Conservation (phyloP, 2,797 vertebrate species). For the Galaxias olidus region DNA sequence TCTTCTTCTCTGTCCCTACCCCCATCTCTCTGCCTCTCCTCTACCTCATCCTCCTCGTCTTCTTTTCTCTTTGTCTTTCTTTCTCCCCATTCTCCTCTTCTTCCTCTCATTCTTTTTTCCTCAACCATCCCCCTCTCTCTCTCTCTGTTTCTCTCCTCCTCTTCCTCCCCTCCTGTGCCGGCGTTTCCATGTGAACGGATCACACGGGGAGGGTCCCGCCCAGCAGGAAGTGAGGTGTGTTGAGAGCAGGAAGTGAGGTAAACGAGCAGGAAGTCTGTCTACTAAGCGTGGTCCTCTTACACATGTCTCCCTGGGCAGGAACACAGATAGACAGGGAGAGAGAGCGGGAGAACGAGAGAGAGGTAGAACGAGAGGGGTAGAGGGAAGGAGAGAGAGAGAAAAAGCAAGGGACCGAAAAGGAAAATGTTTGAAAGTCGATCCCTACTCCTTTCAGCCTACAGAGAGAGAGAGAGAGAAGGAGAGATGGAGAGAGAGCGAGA, state of each 20-base stretch:
- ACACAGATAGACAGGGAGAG: conserved; percentile 1
- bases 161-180: conserved; percentile 68
- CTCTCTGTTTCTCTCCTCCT: conserved; percentile 44
- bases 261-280: conserved; percentile 3
- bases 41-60: conserved; percentile 39
- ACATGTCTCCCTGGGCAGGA: conserved; percentile 48
- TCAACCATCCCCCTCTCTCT: background rate
- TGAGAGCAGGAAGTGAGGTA: conserved; percentile 42
- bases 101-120: background rate
- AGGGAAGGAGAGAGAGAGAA: conserved; percentile 24
- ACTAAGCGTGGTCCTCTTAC: conserved; percentile 46
- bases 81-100: background rate
- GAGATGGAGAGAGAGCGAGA: too few species aligned
- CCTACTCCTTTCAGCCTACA: too few species aligned
- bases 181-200: conserved; percentile 82
- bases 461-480: background rate
- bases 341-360: too few species aligned
- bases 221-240: conserved; percentile 61
- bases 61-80: too few species aligned
- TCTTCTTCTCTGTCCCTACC: background rate
- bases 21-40: conserved; percentile 38
- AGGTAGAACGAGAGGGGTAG: background rate
- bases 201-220: conserved; percentile 40
- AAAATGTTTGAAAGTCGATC: too few species aligned
- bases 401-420: conserved; percentile 21